Percentiles rank a stretch among this genome's conserved stretches.
Conservation (phyloP, 2,888 invertebrate genomes). For the Aporophyla nigra region DNA sequence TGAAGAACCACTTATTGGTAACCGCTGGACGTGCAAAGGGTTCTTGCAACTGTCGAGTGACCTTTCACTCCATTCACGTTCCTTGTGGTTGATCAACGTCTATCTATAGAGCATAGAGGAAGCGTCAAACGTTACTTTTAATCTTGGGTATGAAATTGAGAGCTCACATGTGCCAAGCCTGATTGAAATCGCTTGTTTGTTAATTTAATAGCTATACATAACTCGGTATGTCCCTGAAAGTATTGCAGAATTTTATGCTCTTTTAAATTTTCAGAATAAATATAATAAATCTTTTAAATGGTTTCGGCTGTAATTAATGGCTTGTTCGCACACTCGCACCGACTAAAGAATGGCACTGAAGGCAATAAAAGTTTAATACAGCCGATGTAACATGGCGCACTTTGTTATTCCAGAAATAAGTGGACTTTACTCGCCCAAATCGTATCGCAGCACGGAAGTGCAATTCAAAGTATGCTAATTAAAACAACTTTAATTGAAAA, state of each 20-base stretch:
- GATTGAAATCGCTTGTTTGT: slow-evolving; percentile 31
- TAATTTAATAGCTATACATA: slow-evolving; percentile 64
- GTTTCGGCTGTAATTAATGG: slow-evolving; percentile 87
- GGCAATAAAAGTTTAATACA: slow-evolving; percentile 87
- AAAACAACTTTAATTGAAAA: slow-evolving; percentile 73
- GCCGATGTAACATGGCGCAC: slow-evolving; percentile 81
- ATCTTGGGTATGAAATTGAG: slow-evolving; percentile 22
- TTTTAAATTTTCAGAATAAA: slow-evolving; percentile 82
- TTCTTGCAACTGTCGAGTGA: slow-evolving; percentile 24
- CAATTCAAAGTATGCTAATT: slow-evolving; percentile 78
- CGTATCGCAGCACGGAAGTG: slow-evolving; percentile 77
- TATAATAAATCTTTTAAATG: slow-evolving; percentile 87
- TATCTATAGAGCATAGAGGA: slow-evolving; percentile 7
- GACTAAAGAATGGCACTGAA: slow-evolving; percentile 84
- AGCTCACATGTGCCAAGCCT: slow-evolving; percentile 12
- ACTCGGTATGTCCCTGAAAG: slow-evolving; percentile 66
- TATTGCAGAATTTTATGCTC: slow-evolving; percentile 74
- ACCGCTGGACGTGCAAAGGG: slow-evolving; percentile 11
- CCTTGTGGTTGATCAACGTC: slow-evolving; percentile 8
- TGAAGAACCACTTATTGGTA: slow-evolving; percentile 38
- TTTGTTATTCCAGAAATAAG: slow-evolving; percentile 82
- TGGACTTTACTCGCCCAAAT: slow-evolving; percentile 73
- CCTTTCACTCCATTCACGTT: slow-evolving; percentile 36
- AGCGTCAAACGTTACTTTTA: slow-evolving; percentile 7
- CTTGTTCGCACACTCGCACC: slow-evolving; percentile 83